These are phyloP conservation scores for Labeo calbasu DNA, from an alignment of 2,797 vertebrate genomes.

Conservation along the genomic window DNA sequence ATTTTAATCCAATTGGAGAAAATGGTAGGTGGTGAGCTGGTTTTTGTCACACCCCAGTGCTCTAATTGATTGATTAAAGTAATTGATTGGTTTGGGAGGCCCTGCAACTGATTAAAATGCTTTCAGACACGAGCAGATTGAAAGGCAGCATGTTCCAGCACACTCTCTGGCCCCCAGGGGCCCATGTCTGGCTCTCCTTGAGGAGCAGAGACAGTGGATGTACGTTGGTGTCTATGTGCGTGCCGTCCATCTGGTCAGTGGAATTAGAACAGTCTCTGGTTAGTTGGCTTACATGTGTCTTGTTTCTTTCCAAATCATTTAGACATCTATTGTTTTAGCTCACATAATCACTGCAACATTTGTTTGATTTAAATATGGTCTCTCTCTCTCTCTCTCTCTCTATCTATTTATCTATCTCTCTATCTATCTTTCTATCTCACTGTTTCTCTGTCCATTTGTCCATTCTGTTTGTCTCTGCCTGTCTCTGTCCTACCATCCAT, in stretches of 20 bases:
- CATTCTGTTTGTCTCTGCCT: too few relatives aligned
- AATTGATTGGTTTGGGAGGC: slow-evolving; percentile 59
- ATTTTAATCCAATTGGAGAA: slow-evolving; percentile 40
- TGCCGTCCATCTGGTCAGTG: slow-evolving; percentile 41
- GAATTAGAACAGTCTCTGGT: slow-evolving; percentile 25
- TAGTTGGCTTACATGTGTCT: slow-evolving; percentile 22
- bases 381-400: not conserved
- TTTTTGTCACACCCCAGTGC: slow-evolving; percentile 45
- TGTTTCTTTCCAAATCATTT: slow-evolving; percentile 19
- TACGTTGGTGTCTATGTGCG: slow-evolving; percentile 14
- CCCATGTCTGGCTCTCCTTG: slow-evolving; percentile 38
- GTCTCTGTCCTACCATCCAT: rapidly evolving
- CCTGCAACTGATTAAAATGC: slow-evolving; percentile 59
- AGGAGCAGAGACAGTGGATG: slow-evolving; percentile 25
- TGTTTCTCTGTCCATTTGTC: not conserved
- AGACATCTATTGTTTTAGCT: slow-evolving; percentile 15
- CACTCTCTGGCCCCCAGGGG: slow-evolving; percentile 46
- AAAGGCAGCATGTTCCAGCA: slow-evolving; percentile 51
- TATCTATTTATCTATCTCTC: not conserved
- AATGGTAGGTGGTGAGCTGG: not conserved
- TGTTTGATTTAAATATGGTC: slow-evolving; percentile 7
- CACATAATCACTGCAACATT: slow-evolving; percentile 13
- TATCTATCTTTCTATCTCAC: not conserved
- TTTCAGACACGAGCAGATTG: slow-evolving; percentile 58
- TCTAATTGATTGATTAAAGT: slow-evolving; percentile 62